Evolutionary conservation across 2,888 invertebrate species (phyloP), one percentile per base, ranked within the genome.

Genomic region (Ashinkailepas kermadecensis): DNA sequence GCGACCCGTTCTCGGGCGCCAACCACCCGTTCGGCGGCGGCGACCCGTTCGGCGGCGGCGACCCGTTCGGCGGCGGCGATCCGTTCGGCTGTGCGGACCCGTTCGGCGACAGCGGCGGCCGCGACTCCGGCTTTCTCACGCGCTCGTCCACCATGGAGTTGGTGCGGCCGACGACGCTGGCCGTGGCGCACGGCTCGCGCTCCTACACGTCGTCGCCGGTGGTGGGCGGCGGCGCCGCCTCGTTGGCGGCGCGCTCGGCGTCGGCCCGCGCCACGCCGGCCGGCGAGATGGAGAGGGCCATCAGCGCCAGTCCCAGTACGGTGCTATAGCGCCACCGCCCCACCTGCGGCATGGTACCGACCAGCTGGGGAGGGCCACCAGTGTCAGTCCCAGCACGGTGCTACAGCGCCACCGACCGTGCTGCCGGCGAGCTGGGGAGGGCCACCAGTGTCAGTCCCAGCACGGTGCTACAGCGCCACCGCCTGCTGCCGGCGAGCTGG

Each of bases 231-330:
- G 74, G 18, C 1, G 74, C 54, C 39, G 54, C 21, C 54, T 8
- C 74, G 74, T 13, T 18, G 54, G 74, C 74, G 15, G 54, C 15
- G 11, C 74, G 74, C 18, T 74, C 74, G 54, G 74, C 74, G 9
- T 74, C 74, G 54, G 74, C 74, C 15, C 74, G 74, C 15, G 74
- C 74, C 74, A 74, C 74, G 54, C 74, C 74, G 54, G 74, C 74
- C 18, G n/a, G 67, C 25, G 54, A 74, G 18, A 18, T 74, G 74
- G 74, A 74, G 74, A 13, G 74, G 13, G 23, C n/a, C 39, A 15
- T 18, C 74, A 18, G 54, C 74, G 39, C 18, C 54, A 74, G 74
- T 18, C 74, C 74, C 39, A 74, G 74, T 18, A 74, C 74, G 15
- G 74, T 74, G 54, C 15, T 74, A 15, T 74, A 74, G 74, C 74